These are phyloP conservation scores for Fragum fragum DNA, from an alignment of 2,888 invertebrate genomes.

Conservation along the genomic window DNA sequence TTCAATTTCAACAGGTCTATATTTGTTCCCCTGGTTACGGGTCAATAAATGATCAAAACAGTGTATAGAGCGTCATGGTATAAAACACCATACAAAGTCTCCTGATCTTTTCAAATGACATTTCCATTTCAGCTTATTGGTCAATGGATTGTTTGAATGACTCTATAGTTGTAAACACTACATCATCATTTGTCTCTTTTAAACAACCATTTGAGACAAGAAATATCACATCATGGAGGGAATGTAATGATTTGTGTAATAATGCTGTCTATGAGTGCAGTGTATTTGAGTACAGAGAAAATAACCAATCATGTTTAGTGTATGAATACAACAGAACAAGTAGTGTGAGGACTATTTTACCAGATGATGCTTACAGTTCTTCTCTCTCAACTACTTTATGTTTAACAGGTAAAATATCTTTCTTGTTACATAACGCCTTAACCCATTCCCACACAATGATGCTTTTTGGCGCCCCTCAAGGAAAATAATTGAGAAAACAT, in stretches of 20 bases:
- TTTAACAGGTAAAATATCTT: not conserved
- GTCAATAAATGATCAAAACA: no score
- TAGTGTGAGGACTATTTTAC: not conserved
- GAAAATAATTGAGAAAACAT: no score
- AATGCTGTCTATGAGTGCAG: not conserved
- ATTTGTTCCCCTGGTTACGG: no score
- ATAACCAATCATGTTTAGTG: not conserved
- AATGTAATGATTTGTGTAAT: not conserved
- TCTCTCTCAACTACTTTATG: not conserved
- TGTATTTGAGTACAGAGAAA: not conserved
- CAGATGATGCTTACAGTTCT: not conserved
- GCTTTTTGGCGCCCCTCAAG: no score
- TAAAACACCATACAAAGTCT: no score
- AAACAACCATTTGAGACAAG: not conserved
- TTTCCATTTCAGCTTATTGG: not conserved
- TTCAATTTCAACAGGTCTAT: no score
- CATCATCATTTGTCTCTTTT: not conserved
- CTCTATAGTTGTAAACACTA: not conserved
- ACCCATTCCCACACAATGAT: no score
- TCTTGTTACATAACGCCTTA: no score
- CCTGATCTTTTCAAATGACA: no score
- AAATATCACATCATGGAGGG: conserved; percentile 2
- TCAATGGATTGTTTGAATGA: not conserved
- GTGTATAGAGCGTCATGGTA: no score
- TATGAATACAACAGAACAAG: conserved; percentile 5